Evolutionary conservation across 1,140 invertebrate species (phyloP), one percentile per base, ranked within the genome.

Genomic region (Drosophila pallidifrons): DNA sequence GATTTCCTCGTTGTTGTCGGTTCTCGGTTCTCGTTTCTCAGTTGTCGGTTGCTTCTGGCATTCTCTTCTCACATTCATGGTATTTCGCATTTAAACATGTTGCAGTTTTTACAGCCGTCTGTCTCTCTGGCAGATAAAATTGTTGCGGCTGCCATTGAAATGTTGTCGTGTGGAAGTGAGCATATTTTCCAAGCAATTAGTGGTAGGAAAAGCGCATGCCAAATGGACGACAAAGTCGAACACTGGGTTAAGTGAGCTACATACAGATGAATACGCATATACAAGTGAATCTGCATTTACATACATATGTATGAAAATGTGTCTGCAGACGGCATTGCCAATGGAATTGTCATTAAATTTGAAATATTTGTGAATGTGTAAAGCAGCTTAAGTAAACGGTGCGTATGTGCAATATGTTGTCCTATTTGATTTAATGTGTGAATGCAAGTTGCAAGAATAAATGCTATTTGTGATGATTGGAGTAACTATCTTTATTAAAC

Each of bases 131-230:
- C 11, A 54, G 51, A 68, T 58, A 63, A 82, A 87, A 88, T 73
- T 77, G 66, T 80, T 88, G 76, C 73, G 79, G 68, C 54, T 87
- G 79, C 76, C 82, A 79, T 79, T 82, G 83, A 79, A 88, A 82
- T 64, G 59, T 64, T 58, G 52, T 82, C 79, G 63, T 77, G 82
- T 82, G 80, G 80, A 87, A 88, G 86, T 83, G 83, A 88, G 83
- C 80, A 82, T 74, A 89, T 81, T 89, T 88, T 81, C 81, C 85
- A 85, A 81, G 81, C 71, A 88, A 88, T 88, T 88, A 89, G 85
- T 80, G 78, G 54, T 55, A 60, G 66, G 15, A 72, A 77, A 61
- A 67, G 65, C 52, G 55, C 54, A 57, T 51, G 55, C 68, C 67
- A 54, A 68, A 59, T 69, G 66, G 57, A 71, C 73, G 49, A 61